Percentiles rank a stretch among this genome's conserved stretches.
Conservation (phyloP, 1,140 invertebrate genomes). For the Prorops nasuta region DNA sequence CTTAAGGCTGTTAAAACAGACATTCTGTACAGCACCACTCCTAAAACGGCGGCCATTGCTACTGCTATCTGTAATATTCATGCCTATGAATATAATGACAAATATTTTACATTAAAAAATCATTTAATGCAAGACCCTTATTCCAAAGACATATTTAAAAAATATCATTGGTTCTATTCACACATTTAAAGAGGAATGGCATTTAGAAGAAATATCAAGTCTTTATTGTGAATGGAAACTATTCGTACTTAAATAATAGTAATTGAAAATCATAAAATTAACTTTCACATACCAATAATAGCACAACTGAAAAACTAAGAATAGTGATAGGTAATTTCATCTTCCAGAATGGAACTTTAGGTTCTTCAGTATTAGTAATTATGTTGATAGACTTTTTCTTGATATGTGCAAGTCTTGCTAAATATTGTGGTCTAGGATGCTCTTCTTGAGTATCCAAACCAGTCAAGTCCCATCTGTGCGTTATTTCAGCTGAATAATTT, state of each 20-base stretch:
- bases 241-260: no score
- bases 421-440: constrained; percentile 81
- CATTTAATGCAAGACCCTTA: no score
- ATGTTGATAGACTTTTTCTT: constrained; percentile 68
- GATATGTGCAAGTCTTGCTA: constrained; percentile 71
- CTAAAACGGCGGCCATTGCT: constrained; percentile 84
- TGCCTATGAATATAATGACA: not conserved
- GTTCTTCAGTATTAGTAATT: constrained; percentile 78
- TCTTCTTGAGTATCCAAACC: constrained; percentile 85
- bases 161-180: no score
- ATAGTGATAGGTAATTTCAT: constrained; percentile 80
- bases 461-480: constrained; percentile 87
- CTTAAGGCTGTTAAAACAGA: constrained; percentile 74
- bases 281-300: constrained; percentile 65
- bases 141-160: no score
- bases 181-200: no score
- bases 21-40: constrained; percentile 90
- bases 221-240: no score
- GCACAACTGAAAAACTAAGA: constrained; percentile 80
- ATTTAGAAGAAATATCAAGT: no score
- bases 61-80: constrained; percentile 62
- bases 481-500: constrained; percentile 85
- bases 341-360: constrained; percentile 85
- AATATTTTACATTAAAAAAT: no score
- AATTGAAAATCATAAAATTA: not conserved